Conservation (phyloP, 1,140 invertebrate species). For the Lanistes nyassanus region DNA sequence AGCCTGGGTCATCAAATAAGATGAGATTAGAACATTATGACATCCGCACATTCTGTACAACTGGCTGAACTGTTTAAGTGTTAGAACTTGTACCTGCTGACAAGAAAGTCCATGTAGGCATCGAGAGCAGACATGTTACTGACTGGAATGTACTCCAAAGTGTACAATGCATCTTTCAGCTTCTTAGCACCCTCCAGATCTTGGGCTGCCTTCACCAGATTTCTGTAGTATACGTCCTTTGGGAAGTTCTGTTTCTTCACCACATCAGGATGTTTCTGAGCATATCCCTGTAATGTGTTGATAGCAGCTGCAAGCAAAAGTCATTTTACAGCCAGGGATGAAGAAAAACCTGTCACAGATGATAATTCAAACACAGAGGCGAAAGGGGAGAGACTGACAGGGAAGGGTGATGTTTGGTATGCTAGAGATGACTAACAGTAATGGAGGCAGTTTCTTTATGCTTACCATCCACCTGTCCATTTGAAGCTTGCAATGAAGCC, state of each 20-base stretch:
- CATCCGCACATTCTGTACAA: too few species aligned
- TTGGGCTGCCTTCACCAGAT: background rate
- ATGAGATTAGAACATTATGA: too few species aligned
- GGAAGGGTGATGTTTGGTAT: too few species aligned
- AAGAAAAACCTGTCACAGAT: too few species aligned
- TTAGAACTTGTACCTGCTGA: background rate
- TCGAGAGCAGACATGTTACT: background rate
- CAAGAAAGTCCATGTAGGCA: conserved; percentile 10
- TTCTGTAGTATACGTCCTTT: background rate
- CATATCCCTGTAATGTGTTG: conserved; percentile 3
- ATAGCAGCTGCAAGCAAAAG: background rate
- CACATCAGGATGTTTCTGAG: background rate
- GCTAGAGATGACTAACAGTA: background rate
- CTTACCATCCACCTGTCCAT: conserved; percentile 14
- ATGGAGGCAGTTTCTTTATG: background rate
- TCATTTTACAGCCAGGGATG: too few species aligned
- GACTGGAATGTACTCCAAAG: background rate
- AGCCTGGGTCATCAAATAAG: too few species aligned
- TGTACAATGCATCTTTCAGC: conserved; percentile 5
- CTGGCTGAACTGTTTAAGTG: too few species aligned
- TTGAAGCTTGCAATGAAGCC: conserved; percentile 8
- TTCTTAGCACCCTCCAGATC: background rate
- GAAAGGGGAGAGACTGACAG: too few species aligned
- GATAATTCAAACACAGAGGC: too few species aligned
- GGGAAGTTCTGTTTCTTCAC: background rate